Evolutionary conservation across 1,140 invertebrate species (phyloP), one percentile per base, ranked within the genome.

Genomic region (Aethina tumida): DNA sequence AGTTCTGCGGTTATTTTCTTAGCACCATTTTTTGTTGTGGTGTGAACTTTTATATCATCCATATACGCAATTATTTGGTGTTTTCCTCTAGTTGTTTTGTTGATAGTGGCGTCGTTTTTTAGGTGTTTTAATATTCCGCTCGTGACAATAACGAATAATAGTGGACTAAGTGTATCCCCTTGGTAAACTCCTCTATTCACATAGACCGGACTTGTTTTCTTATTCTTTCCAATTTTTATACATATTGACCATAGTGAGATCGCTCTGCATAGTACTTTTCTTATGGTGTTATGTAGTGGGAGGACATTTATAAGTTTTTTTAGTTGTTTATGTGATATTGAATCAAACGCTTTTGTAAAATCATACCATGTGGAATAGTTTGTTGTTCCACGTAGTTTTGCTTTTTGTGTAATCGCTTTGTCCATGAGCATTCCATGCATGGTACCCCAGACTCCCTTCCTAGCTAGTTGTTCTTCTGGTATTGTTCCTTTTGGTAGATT

Each of bases 1-100:
- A 45, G 32, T 34, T 31, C 31, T 4, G 32, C 16, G 9, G 42
- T 44, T 17, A 44, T 28, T 25, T 14, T 25, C 21, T 39, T 21
- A 4, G 38, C 28, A 8, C 30, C 30, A 6, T 35, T 35, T 24
- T 41, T 8, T 4, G 34, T 41, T 27, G 34, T 19, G 4, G 45
- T 31, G 20, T 54, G 52, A 30, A 37, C 43, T 18, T 56, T 56
- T 14, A 55, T 43, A 35, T 56, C 54, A 31, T 56, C 54, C 47
- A 52, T 50, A 24, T 36, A 56, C 2, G 44, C 47, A 5, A 47
- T 8, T 13, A 54, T 31, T 6, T 41, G 20, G 9, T 55, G 53
- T 17, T 24, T 44, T 13, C 19, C 37, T 35, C 26, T 37, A 2
- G 48, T 26, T 0, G 12, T 13, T 14, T 31, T 24, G 19, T 41